Base-by-base conservation (phyloP, 2,113 vertebrate genomes). In the Acrocephalus arundinaceus region DNA sequence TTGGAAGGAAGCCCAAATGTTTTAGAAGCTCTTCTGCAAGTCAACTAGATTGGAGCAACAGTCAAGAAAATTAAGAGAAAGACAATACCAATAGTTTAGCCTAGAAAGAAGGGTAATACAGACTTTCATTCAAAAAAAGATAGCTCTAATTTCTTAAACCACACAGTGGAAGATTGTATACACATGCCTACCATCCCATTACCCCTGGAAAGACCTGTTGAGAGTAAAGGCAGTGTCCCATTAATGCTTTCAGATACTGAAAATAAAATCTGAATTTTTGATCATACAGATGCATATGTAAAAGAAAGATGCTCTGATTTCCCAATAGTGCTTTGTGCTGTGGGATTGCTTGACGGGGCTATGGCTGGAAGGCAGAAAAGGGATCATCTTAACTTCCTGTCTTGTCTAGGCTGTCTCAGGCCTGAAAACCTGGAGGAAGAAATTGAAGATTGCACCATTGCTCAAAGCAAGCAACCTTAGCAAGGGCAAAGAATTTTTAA, bases 231-330 rank as follows among this genome's bases (percentile, higher is more conserved):
- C 16, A 61, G 33, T 14, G n/a, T 62, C 8, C 6, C 31, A 23
- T 48, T 82, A 74, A 48, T 58, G 43, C 27, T 83, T 86, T 78
- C 31, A 58, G 41, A 62, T 39, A 20, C 5, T 76, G 46, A 10
- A 33, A 68, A 62, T 27, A 45, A 28, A 3, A 3, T 59, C 55
- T 66, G 17, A 66, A 67, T 33, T 76, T 48, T 72, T 23, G n/a
- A 63, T 67, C 7, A 5, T 39, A 58, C 23, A 59, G 35, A 33
- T 2, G 1, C 2, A 1, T 49, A 49, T 9, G 1, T 37, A 18
- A 35, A 57, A 81, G 45, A 73, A 83, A 62, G 35, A 28, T 77
- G 31, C 16, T 80, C 48, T 52, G 14, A 39, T 87, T 85, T 76
- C 41, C 22, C 9, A 57, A 28, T 43, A 76, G 13, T 27, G 15